Conservation (phyloP, 2,888 invertebrate genomes). For the Lasioglossum malachurum region DNA sequence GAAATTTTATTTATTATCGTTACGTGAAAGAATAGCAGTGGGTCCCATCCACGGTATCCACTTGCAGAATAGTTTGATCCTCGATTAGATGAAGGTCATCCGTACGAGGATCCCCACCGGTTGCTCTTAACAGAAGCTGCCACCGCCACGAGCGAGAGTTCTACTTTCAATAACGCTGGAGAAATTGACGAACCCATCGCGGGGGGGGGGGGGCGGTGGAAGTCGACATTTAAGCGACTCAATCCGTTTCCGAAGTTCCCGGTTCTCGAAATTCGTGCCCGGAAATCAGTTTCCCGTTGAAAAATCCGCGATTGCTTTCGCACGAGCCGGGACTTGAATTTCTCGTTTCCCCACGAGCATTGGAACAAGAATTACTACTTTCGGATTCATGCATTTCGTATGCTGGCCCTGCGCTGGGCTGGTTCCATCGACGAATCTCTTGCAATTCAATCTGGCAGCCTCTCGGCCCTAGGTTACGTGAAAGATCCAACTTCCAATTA, state of each 20-base stretch:
- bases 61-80: background rate
- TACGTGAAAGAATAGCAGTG: background rate
- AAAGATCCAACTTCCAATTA: too few relatives aligned
- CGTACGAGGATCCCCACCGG: background rate
- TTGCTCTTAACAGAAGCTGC: background rate
- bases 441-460: background rate
- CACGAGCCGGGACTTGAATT: background rate
- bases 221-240: background rate
- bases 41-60: background rate
- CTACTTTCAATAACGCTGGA: background rate
- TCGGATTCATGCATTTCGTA: background rate
- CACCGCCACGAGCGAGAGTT: background rate
- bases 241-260: background rate
- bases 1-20: background rate
- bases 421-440: background rate
- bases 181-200: background rate
- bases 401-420: background rate
- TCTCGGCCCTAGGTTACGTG: too few relatives aligned
- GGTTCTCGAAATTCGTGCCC: background rate
- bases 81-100: background rate
- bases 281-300: conserved; percentile 1
- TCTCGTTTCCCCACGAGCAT: background rate
- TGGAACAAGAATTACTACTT: conserved; percentile 6
- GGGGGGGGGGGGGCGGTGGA: background rate
- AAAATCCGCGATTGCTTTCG: background rate